phyloP scores from a whole-genome alignment of 2,888 invertebrate genomes.

The Meta bourneti region DNA sequence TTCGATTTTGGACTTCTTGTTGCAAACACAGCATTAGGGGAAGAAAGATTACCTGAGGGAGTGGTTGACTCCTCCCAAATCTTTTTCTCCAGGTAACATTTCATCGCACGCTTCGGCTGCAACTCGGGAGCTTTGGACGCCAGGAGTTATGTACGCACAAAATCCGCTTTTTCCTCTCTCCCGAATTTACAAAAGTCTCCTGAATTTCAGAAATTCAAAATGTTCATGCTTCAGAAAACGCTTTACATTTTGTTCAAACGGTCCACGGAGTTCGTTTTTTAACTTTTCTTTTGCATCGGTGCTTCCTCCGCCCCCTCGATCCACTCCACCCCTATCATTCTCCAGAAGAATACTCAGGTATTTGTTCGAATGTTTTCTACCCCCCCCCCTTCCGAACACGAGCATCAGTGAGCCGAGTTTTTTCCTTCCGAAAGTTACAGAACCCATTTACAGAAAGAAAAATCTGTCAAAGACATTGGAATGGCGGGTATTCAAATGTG shows the following conservation, averaged over 20 bases:
- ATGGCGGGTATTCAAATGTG: neutral
- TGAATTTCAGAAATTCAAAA: slow-evolving; percentile 70
- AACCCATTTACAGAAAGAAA: neutral
- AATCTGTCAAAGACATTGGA: neutral
- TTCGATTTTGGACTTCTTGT: too few relatives aligned
- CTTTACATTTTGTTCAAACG: slow-evolving; percentile 75
- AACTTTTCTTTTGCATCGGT: slow-evolving; percentile 46
- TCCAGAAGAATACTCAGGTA: slow-evolving; percentile 57
- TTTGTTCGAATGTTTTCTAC: slow-evolving; percentile 38
- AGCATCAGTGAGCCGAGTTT: too few relatives aligned
- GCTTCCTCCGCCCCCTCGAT: neutral
- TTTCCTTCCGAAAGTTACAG: neutral
- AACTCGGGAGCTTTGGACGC: slow-evolving; percentile 42
- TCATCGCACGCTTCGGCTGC: slow-evolving; percentile 12
- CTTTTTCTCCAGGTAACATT: neutral
- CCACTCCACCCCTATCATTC: neutral
- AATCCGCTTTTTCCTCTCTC: slow-evolving; percentile 48
- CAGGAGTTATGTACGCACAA: slow-evolving; percentile 70
- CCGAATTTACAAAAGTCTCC: slow-evolving; percentile 69
- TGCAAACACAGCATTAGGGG: too few relatives aligned
- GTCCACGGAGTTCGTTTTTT: slow-evolving; percentile 69
- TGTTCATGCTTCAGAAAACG: slow-evolving; percentile 67
- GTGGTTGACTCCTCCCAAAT: neutral
- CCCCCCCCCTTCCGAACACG: neutral
- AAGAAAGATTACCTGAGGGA: too few relatives aligned